Percentiles rank a stretch among this genome's conserved stretches.
phyloP scores from a whole-genome alignment of 2,888 invertebrate genomes.

The Acanthopleura granulata region DNA sequence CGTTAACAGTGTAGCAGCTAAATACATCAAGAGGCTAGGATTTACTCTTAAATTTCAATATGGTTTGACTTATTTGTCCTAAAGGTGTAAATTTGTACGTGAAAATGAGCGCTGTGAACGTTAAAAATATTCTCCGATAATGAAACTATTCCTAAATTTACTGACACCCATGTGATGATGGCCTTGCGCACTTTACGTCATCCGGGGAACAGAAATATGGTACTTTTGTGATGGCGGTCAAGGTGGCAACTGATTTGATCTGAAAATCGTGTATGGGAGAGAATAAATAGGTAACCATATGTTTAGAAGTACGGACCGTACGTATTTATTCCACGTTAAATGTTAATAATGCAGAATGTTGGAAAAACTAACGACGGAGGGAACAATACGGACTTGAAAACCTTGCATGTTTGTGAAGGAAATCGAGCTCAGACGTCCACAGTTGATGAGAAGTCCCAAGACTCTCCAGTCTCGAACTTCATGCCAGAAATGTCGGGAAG shows the following conservation, averaged over 20 bases:
- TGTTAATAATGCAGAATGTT: constrained; percentile 85
- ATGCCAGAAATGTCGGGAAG: constrained; percentile 95
- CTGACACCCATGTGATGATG: constrained; percentile 17
- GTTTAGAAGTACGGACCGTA: not conserved
- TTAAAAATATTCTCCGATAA: not conserved
- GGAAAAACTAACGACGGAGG: constrained; percentile 62
- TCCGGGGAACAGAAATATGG: constrained; percentile 58
- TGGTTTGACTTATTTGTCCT: no score
- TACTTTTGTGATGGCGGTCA: constrained; percentile 68
- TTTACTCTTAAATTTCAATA: no score
- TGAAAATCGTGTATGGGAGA: constrained; percentile 25
- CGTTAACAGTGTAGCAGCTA: no score
- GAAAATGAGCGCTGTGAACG: no score
- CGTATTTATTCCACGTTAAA: constrained; percentile 21
- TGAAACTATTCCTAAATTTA: not conserved
- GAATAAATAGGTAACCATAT: constrained; percentile 16
- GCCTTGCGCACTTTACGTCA: constrained; percentile 56
- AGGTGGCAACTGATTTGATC: constrained; percentile 56
- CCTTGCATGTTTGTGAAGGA: constrained; percentile 58
- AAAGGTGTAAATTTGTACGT: no score
- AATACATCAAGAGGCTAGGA: no score
- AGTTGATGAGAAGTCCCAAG: constrained; percentile 70
- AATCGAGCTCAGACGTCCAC: constrained; percentile 48
- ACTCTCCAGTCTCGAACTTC: constrained; percentile 74
- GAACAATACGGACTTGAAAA: constrained; percentile 51